Base-by-base conservation (phyloP, 2,113 vertebrate species). In the Syngnathoides biaculeatus region DNA sequence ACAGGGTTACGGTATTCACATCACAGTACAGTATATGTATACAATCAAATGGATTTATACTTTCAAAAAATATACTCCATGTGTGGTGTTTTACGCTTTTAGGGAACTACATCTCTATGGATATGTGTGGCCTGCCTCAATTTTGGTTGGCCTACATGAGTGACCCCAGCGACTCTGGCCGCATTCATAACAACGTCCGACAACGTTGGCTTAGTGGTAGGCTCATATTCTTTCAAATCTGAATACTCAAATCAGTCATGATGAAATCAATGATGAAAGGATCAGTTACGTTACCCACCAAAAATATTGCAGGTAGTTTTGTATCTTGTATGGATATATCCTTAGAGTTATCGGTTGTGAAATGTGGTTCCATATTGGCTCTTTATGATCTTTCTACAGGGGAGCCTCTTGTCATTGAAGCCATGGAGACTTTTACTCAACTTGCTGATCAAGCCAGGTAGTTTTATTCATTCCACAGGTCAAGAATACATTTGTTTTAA, bases 131-230 rank as follows among this genome's bases (percentile, higher is more conserved):
- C 5, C 85, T 92, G 6, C 93, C 93, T 0, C 65, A 20, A 0
- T 92, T 94, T 73, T 94, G 93, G 93, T 75, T 94, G 65, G 92
- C 92, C 22, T 94, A 92, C 71, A 82, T 93, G 75, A 88, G 91
- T 5, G 92, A 94, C 77, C 93, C 93, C 57, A 94, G 93, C 55
- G 92, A 94, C 77, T 94, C 93, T 12, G 93, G 93, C 8, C 89
- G 90, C 17, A 94, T 94, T 79, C 93, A 94, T 71, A 93, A 92
- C 77, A 91, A 93, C 67, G 82, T 93, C 57, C 81, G 91, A 8
- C 92, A 93, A 79, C 90, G 91, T 61, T 94, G 93, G 93, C 83
- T 93, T 20, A 92, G 66, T 4, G 92, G 93, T 93, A 83, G 13
- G 59, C 22, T 19, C 8, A 22, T 4, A 2, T 24, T 26, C n/a